Percentiles rank a stretch among this genome's conserved stretches.
Evolutionary conservation across 2,113 vertebrate genomes (phyloP).

Genomic region (Pedetes capensis): DNA sequence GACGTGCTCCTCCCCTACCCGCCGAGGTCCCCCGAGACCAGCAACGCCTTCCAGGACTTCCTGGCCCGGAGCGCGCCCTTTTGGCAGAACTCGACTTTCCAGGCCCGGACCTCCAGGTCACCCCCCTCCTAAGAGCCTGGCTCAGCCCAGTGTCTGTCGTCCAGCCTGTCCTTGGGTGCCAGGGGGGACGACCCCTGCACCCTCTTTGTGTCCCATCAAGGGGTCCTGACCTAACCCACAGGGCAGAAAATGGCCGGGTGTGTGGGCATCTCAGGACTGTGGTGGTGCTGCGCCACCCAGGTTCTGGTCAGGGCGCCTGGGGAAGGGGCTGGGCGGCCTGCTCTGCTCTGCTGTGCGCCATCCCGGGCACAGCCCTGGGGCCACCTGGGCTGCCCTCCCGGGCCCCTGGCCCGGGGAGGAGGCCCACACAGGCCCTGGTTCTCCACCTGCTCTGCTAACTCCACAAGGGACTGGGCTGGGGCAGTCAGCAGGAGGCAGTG

Average conservation of each 20-base stretch:
- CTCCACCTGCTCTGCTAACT: too few species aligned
- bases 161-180: not conserved
- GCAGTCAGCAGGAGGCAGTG: too few species aligned
- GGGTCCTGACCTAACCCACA: not conserved
- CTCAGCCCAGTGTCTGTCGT: not conserved
- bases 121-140: not conserved
- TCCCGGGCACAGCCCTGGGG: not conserved
- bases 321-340: too few species aligned
- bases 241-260: not conserved
- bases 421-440: not conserved
- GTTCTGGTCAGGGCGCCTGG: not conserved
- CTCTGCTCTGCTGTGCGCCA: not conserved
- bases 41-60: not conserved
- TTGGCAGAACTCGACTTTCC: not conserved
- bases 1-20: constrained; percentile 47
- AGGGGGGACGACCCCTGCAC: too few species aligned
- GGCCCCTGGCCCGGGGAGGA: not conserved
- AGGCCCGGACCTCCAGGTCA: accelerated
- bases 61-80: not conserved
- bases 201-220: not conserved
- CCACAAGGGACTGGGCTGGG: not conserved
- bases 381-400: not conserved
- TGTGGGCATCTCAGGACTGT: not conserved
- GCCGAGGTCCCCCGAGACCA: accelerated
- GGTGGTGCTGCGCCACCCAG: not conserved